Evolutionary conservation across 1,140 invertebrate genomes (phyloP), one percentile per base, ranked within the genome.

Genomic region (Bradysia coprophila): DNA sequence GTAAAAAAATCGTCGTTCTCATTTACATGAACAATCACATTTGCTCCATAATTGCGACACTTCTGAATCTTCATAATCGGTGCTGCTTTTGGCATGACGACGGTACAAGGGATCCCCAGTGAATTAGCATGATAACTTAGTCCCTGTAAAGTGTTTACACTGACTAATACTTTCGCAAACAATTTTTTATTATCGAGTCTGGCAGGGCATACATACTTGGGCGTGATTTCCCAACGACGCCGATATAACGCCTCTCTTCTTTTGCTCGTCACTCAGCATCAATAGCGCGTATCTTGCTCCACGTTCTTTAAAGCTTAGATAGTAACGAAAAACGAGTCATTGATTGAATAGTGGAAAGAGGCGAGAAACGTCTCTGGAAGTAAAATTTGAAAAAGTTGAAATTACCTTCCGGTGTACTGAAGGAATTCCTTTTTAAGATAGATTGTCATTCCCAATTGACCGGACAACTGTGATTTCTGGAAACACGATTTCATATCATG

Each of bases 161-260:
- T n/a, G n/a, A n/a, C n/a, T n/a, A n/a, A n/a, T n/a, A n/a, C n/a
- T n/a, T n/a, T n/a, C n/a, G n/a, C n/a, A n/a, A n/a, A n/a, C n/a
- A n/a, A n/a, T n/a, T n/a, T n/a, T n/a, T n/a, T n/a, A n/a, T n/a
- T n/a, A n/a, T n/a, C n/a, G n/a, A n/a, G n/a, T n/a, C n/a, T n/a
- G n/a, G n/a, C n/a, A n/a, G n/a, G n/a, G n/a, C n/a, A n/a, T 18
- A 13, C 24, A 8, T 28, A 28, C 24, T 40, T 84, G 67, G 0
- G 91, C 90, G 61, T 95, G 91, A 58, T 95, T 95, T 0, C 91
- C 90, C 24, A 92, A 68, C 10, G 86, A 91, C 1, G 91, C 90
- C 5, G 90, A 87, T 44, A 95, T 87, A 0, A 95, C 87, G 21
- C 91, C 91, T 13, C 57, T 65, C 20, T 61, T 59, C 53, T 78